These are phyloP conservation scores for Dendrolimus punctatus DNA, from an alignment of 1,140 invertebrate species.

Conservation along the genomic window DNA sequence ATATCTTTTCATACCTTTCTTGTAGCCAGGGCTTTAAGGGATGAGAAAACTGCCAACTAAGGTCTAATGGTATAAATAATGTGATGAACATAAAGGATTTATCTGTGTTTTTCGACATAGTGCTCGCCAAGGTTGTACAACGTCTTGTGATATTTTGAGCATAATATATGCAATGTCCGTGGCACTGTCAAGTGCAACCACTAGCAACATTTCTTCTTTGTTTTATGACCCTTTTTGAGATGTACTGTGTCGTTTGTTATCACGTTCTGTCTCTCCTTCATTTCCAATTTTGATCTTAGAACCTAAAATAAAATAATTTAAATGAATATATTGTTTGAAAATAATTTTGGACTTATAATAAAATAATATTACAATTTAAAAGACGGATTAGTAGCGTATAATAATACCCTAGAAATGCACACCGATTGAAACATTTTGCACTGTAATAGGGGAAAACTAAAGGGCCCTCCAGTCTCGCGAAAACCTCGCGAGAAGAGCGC, in stretches of 20 bases:
- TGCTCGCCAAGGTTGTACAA: conserved; percentile 56
- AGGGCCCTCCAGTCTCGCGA: no score
- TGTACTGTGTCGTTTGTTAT: conserved; percentile 72
- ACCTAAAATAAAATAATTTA: conserved; percentile 49
- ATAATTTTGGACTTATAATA: no score
- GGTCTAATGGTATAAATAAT: conserved; percentile 15
- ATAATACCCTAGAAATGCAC: no score
- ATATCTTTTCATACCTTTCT: no score
- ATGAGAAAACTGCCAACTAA: no score
- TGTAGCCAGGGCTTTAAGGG: no score
- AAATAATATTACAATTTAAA: no score
- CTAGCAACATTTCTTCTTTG: conserved; percentile 75
- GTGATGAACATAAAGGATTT: conserved; percentile 13
- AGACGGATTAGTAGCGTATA: no score
- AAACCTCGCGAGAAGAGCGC: no score
- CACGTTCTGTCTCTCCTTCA: conserved; percentile 75
- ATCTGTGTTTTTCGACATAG: neutral
- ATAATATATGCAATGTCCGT: conserved; percentile 56
- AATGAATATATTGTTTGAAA: no score
- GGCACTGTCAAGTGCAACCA: conserved; percentile 39
- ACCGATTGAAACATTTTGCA: no score
- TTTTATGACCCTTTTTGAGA: conserved; percentile 71
- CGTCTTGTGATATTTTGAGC: conserved; percentile 59
- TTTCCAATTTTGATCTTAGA: conserved; percentile 72
- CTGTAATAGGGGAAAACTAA: no score